These are phyloP conservation scores for Hyppa rectilinea DNA, from an alignment of 2,888 invertebrate genomes.

Conservation along the genomic window DNA sequence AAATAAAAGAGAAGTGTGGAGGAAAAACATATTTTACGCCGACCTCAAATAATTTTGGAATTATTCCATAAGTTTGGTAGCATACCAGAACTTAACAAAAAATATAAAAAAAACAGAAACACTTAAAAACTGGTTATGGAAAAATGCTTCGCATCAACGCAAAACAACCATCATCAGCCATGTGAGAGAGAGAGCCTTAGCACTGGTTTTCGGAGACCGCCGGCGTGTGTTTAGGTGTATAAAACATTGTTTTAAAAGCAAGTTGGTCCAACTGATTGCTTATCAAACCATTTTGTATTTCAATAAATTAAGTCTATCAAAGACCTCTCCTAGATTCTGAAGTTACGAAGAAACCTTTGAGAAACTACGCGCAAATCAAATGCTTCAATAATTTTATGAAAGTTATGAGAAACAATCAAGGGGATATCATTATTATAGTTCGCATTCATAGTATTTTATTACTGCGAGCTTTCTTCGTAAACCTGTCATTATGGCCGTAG, in stretches of 20 bases:
- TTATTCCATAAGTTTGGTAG: too few relatives aligned
- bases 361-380: conserved; percentile 11
- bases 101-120: too few relatives aligned
- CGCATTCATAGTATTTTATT: conserved; percentile 20
- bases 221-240: background rate
- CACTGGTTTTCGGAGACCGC: too few relatives aligned
- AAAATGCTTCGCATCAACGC: too few relatives aligned
- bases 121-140: too few relatives aligned
- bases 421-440: conserved; percentile 30
- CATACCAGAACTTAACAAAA: too few relatives aligned
- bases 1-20: too few relatives aligned
- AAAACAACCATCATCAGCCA: too few relatives aligned
- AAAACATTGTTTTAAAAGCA: background rate
- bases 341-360: conserved; percentile 2
- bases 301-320: background rate
- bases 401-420: conserved; percentile 42
- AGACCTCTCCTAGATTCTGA: background rate
- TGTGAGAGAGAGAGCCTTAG: too few relatives aligned
- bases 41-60: too few relatives aligned
- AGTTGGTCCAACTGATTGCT: background rate
- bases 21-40: too few relatives aligned
- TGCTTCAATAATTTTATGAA: conserved; percentile 26
- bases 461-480: conserved; percentile 40
- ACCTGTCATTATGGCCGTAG: conserved; percentile 26
- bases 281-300: background rate